Base-by-base conservation (phyloP, 2,113 vertebrate species). In the Misgurnus mizolepis region DNA sequence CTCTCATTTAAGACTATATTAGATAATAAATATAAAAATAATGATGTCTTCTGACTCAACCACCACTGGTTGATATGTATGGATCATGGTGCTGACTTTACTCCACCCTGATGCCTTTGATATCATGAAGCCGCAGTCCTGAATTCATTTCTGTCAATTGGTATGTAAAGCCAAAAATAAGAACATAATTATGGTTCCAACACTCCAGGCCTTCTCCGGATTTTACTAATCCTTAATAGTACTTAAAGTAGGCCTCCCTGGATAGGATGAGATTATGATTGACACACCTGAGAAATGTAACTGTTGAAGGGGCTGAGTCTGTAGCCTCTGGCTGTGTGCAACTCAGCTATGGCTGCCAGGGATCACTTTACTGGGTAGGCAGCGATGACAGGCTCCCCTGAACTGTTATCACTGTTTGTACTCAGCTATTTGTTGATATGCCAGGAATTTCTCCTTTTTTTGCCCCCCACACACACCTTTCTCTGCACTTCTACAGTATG, bases 391-490 rank as follows among this genome's bases (percentile, higher is more conserved):
- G 69, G 60, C 72, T 70, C 45, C 76, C 55, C 69, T 17, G 27
- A 60, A 67, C 75, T 60, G n/a, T 68, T 81, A 83, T 78, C 82
- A 80, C 80, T 78, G 18, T 76, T 80, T 62, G 43, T 66, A 72
- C 65, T 78, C n/a, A 60, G 62, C 83, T 80, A 79, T 83, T 82
- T 76, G 76, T 81, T 74, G 78, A 83, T 82, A 82, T 71, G 64
- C 62, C 83, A 78, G 72, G 78, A 83, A 83, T 81, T 86, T 70
- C 40, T 71, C 14, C 22, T 61, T 71, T 78, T 22, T 73, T 60
- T 67, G 12, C 18, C 7, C 50, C 39, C 56, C 53, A 41, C 17
- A 1, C 27, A 34, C 17, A 62, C 22, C 43, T 74, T 53, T 71
- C 50, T 71, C 61, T 27, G 17, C 50, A 56, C 10, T 27, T 79